Conservation (phyloP, 2,888 invertebrate species). For the Aphidoletes aphidimyza region DNA sequence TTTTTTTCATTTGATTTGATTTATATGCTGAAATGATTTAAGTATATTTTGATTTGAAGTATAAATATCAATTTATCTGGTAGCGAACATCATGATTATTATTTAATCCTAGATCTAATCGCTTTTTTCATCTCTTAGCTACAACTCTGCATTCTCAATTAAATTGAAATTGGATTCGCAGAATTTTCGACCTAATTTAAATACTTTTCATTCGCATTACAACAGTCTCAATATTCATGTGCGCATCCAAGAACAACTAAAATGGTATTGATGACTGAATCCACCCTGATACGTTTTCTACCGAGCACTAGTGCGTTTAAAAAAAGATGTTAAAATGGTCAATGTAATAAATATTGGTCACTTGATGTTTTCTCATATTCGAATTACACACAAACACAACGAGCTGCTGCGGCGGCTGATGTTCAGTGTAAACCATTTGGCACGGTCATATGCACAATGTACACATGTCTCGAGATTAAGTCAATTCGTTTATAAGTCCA, state of each 20-base stretch:
- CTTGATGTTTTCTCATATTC: neutral
- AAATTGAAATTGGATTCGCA: too few species aligned
- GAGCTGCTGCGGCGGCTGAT: neutral
- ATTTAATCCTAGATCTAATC: too few species aligned
- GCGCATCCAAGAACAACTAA: constrained; percentile 6
- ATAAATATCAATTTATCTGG: too few species aligned
- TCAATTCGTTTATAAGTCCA: neutral
- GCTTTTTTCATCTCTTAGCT: too few species aligned
- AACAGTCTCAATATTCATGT: too few species aligned
- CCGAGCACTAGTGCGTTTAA: neutral
- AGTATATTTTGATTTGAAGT: too few species aligned
- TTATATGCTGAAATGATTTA: too few species aligned
- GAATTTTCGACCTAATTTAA: too few species aligned
- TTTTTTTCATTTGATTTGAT: neutral
- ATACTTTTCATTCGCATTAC: too few species aligned
- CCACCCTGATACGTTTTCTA: neutral
- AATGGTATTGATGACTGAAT: neutral
- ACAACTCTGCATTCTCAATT: too few species aligned
- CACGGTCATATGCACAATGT: neutral
- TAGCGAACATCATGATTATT: too few species aligned
- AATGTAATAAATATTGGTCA: constrained; percentile 29
- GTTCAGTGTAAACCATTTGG: neutral
- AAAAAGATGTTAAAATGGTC: neutral
- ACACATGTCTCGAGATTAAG: neutral
- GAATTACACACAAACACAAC: neutral